Evolutionary conservation across 2,888 invertebrate species (phyloP).

Genomic region (Chrysomela aeneicollis): DNA sequence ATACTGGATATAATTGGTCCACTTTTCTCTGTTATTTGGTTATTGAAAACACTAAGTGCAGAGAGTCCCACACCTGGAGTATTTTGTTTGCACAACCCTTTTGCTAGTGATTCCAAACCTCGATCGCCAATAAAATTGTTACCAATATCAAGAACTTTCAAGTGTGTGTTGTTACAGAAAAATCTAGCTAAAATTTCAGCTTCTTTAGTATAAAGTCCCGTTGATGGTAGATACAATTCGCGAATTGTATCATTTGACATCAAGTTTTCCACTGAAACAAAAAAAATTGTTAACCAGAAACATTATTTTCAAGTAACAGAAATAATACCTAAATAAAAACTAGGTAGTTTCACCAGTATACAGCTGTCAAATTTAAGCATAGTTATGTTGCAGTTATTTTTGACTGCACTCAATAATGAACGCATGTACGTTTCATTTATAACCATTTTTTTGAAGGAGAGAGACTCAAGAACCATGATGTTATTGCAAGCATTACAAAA

Average conservation of each 20-base stretch:
- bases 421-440: conserved; percentile 54
- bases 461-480: conserved; percentile 49
- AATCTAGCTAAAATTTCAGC: conserved; percentile 54
- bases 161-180: conserved; percentile 50
- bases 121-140: conserved; percentile 58
- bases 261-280: conserved; percentile 52
- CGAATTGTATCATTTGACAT: conserved; percentile 51
- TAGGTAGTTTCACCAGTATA: conserved; percentile 51
- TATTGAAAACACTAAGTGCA: conserved; percentile 56
- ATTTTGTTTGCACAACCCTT: conserved; percentile 53
- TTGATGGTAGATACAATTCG: conserved; percentile 56
- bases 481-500: conserved; percentile 53
- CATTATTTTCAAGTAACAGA: neutral
- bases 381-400: conserved; percentile 51
- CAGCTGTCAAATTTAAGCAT: conserved; percentile 56
- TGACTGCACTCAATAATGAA: conserved; percentile 50
- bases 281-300: too few species aligned
- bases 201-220: conserved; percentile 57
- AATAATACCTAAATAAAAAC: conserved; percentile 54
- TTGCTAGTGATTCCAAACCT: conserved; percentile 55
- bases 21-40: conserved; percentile 57
- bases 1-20: conserved; percentile 53
- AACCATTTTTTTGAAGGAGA: conserved; percentile 53
- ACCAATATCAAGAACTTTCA: conserved; percentile 57
- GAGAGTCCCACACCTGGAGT: conserved; percentile 49